Percentiles rank a stretch among this genome's conserved stretches.
These are phyloP conservation scores for Sapayoa aenigma DNA, from an alignment of 2,113 vertebrate species.

Conservation along the genomic window DNA sequence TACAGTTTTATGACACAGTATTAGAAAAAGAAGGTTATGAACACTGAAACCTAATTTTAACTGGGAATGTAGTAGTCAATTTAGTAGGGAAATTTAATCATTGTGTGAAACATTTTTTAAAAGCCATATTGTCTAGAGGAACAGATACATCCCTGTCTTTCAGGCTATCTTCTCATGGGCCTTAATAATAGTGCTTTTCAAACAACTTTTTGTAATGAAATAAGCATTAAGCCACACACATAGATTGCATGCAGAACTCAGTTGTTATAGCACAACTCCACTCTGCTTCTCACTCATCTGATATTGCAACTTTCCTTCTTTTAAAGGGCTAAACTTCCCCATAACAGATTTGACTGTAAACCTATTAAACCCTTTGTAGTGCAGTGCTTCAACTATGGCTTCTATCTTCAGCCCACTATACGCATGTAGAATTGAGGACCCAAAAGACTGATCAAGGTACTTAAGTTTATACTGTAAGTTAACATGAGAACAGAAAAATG, in stretches of 20 bases:
- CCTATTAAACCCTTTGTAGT: neutral
- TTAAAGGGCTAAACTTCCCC: neutral
- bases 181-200: neutral
- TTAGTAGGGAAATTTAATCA: neutral
- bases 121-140: neutral
- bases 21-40: neutral
- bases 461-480: neutral
- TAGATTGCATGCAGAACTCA: neutral
- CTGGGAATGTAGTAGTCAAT: neutral
- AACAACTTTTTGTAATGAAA: neutral
- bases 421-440: neutral
- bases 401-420: neutral
- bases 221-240: neutral
- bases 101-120: neutral
- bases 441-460: neutral
- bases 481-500: accelerated
- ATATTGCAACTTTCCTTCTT: neutral
- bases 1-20: neutral
- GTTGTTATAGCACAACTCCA: neutral
- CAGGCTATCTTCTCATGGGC: neutral
- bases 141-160: neutral
- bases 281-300: neutral
- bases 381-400: neutral
- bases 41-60: constrained; percentile 1
- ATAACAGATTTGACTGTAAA: neutral